Evolutionary conservation across 1,140 invertebrate genomes (phyloP).

Genomic region (Acromyrmex heyeri): DNA sequence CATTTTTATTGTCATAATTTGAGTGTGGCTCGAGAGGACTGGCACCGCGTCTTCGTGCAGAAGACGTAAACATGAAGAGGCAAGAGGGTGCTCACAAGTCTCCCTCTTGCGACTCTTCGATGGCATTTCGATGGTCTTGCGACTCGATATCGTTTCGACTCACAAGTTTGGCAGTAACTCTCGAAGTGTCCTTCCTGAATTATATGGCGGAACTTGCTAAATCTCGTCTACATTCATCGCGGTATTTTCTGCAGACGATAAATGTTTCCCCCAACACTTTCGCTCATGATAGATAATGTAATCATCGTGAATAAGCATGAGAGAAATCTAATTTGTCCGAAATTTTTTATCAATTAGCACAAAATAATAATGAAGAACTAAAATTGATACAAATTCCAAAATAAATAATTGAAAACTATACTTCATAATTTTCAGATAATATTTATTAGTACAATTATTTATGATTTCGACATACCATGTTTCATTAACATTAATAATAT

Average conservation of each 20-base stretch:
- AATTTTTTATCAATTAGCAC: background rate
- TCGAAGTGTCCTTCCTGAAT: constrained; percentile 39
- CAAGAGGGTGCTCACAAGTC: constrained; percentile 16
- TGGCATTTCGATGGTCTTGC: constrained; percentile 37
- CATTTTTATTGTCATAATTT: constrained; percentile 20
- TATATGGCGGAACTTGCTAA: constrained; percentile 27
- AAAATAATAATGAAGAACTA: background rate
- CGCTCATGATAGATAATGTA: background rate
- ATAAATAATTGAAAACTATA: constrained; percentile 15
- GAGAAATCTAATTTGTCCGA: background rate
- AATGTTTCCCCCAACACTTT: constrained; percentile 9
- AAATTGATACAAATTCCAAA: background rate
- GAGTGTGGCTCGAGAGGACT: background rate
- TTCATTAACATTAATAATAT: constrained; percentile 7
- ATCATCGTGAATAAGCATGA: background rate
- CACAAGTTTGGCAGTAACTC: constrained; percentile 41
- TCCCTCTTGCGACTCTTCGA: constrained; percentile 18
- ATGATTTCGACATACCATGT: background rate
- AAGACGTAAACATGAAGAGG: constrained; percentile 25
- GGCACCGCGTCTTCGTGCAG: background rate
- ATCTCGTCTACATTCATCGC: constrained; percentile 50
- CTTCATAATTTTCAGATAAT: background rate
- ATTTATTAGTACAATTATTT: constrained; percentile 9
- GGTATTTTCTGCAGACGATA: constrained; percentile 36
- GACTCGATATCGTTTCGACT: constrained; percentile 47